phyloP scores from a whole-genome alignment of 37 sponge, comb jelly and placozoan genomes.

The Aplysina aerophoba region DNA sequence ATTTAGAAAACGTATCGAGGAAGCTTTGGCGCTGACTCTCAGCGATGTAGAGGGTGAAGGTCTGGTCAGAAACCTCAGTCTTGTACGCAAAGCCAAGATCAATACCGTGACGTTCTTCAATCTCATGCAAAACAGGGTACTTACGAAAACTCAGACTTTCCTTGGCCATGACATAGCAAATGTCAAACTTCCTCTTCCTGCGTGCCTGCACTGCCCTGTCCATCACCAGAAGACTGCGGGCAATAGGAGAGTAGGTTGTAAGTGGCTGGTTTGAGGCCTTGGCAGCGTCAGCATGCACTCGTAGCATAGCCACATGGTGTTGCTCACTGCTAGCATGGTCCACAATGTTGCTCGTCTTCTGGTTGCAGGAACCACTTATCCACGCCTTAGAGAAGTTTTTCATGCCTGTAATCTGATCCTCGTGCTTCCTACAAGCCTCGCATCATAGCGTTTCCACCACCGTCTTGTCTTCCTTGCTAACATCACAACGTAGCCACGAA shows the following conservation, averaged over 20 bases:
- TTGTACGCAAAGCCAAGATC: neutral
- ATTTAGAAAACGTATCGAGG: neutral
- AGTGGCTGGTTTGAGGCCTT: slow-evolving; percentile 37
- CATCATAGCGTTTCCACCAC: slow-evolving; percentile 2
- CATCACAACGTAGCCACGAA: slow-evolving; percentile 56
- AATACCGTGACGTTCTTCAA: neutral
- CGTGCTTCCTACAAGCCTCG: slow-evolving; percentile 4
- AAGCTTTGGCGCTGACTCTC: neutral
- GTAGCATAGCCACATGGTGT: slow-evolving; percentile 42
- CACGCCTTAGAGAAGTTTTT: slow-evolving; percentile 30
- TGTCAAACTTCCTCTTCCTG: slow-evolving; percentile 55
- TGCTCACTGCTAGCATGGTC: slow-evolving; percentile 53
- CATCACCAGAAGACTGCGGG: slow-evolving; percentile 26
- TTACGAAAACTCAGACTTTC: slow-evolving; percentile 46
- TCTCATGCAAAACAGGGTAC: neutral
- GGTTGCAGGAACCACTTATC: slow-evolving; percentile 62
- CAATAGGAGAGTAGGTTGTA: slow-evolving; percentile 46
- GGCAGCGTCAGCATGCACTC: slow-evolving; percentile 18
- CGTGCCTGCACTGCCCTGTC: slow-evolving; percentile 21
- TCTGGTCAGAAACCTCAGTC: neutral
- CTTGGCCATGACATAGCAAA: slow-evolving; percentile 61
- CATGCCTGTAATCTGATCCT: neutral
- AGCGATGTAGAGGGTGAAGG: slow-evolving; percentile 16
- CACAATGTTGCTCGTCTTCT: slow-evolving; percentile 52
- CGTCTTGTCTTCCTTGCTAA: neutral